A percentile compares a stretch with the other conserved stretches of the same genome.
Conservation (phyloP, 2,888 invertebrate species). For the Agrilus biguttatus region DNA sequence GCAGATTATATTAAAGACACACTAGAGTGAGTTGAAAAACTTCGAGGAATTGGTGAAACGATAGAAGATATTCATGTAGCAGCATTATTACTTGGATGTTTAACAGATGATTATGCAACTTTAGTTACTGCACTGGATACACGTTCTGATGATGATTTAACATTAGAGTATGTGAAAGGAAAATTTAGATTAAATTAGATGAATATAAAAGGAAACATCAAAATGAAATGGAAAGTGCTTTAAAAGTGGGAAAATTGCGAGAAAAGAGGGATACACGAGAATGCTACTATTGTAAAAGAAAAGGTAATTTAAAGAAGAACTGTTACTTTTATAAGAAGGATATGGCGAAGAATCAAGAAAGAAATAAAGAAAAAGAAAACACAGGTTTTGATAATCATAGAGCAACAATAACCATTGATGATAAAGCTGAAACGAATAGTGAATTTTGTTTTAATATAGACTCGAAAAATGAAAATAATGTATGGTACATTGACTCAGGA, state of each 20-base stretch:
- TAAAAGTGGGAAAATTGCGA: not conserved
- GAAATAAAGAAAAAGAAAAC: too few relatives aligned
- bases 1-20: conserved; percentile 6
- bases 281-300: not conserved
- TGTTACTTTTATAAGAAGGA: too few relatives aligned
- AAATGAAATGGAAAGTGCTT: not conserved
- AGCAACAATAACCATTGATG: too few relatives aligned
- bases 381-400: too few relatives aligned
- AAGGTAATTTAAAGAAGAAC: not conserved
- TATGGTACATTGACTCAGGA: too few relatives aligned
- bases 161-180: conserved; percentile 6
- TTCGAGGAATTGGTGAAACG: not conserved
- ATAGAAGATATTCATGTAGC: too few relatives aligned
- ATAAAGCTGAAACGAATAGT: too few relatives aligned
- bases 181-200: conserved; percentile 5
- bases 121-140: conserved; percentile 6
- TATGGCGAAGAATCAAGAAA: too few relatives aligned
- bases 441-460: too few relatives aligned
- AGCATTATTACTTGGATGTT: too few relatives aligned
- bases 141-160: conserved; percentile 5
- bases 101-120: conserved; percentile 3
- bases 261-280: not conserved
- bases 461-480: too few relatives aligned
- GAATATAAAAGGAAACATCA: conserved; percentile 4
- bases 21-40: not conserved